Evolutionary conservation across 2,888 invertebrate species (phyloP).

Genomic region (Tortricodes alternella): DNA sequence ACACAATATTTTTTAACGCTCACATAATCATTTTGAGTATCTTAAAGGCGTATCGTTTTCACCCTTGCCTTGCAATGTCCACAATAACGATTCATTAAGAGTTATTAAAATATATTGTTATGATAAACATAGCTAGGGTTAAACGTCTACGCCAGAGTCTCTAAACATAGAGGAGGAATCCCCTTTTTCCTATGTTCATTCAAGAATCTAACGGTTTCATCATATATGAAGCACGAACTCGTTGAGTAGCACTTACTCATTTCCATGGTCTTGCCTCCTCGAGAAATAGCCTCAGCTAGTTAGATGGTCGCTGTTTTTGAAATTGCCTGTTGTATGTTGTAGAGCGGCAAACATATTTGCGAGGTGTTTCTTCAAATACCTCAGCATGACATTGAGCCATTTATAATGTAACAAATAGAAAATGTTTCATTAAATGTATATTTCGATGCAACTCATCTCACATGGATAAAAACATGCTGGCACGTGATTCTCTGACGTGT

Average conservation of each 20-base stretch:
- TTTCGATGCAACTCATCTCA: not conserved
- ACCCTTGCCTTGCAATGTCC: not conserved
- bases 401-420: no score
- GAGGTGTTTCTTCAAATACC: not conserved
- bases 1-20: not conserved
- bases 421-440: not conserved
- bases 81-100: no score
- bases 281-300: conserved; percentile 30
- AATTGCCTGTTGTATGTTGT: conserved; percentile 24
- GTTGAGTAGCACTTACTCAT: conserved; percentile 49
- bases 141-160: no score
- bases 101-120: no score
- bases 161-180: no score
- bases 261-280: conserved; percentile 34
- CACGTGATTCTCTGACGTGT: no score
- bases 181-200: no score
- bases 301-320: conserved; percentile 23
- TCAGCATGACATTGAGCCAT: not conserved
- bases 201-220: no score
- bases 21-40: not conserved
- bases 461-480: no score
- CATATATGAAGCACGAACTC: conserved; percentile 54
- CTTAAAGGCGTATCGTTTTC: not conserved
- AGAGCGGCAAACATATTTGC: conserved; percentile 31
- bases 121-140: no score